Percentiles rank a stretch among this genome's conserved stretches.
Conservation (phyloP, 2,113 vertebrate genomes). For the Oenanthe oenanthe region DNA sequence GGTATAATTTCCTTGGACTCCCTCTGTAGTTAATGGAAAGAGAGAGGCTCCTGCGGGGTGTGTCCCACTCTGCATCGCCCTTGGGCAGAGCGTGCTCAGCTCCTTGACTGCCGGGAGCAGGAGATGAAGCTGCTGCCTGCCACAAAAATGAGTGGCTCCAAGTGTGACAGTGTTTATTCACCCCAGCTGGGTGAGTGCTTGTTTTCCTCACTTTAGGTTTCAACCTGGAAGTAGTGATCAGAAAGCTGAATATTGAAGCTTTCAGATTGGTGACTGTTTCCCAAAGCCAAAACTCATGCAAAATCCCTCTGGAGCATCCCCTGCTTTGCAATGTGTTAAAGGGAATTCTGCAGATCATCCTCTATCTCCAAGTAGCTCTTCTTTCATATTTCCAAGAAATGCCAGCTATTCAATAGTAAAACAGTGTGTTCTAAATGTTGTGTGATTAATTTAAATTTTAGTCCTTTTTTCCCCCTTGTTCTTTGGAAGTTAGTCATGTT, state of each 20-base stretch:
- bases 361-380: background rate
- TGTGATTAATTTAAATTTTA: background rate
- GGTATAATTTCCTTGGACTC: constrained; percentile 37
- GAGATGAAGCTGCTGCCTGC: background rate
- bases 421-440: background rate
- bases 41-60: background rate
- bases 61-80: background rate
- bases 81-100: background rate
- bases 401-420: background rate
- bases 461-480: background rate
- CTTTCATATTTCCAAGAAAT: constrained; percentile 3
- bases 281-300: background rate
- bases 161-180: background rate
- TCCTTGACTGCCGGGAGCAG: background rate
- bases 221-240: background rate
- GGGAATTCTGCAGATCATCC: background rate
- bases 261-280: background rate
- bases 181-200: background rate
- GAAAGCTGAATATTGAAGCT: background rate
- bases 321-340: background rate
- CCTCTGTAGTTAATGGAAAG: constrained; percentile 62
- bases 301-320: background rate
- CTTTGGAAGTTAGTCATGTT: constrained; percentile 12
- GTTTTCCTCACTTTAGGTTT: background rate
- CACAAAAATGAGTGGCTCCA: background rate